Evolutionary conservation across 2,888 invertebrate species (phyloP).

Genomic region (Melieria omissa): DNA sequence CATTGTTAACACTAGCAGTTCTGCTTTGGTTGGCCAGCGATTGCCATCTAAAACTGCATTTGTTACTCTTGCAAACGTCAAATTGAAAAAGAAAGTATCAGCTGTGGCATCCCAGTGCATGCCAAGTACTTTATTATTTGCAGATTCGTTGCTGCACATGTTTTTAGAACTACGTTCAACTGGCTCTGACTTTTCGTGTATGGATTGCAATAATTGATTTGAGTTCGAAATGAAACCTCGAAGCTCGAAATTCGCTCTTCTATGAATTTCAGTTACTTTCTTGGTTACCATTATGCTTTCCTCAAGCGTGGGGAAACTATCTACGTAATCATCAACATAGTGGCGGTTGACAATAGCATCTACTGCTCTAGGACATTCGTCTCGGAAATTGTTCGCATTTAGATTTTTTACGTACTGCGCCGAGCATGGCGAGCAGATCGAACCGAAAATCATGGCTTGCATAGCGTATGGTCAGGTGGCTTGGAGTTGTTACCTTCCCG

Average conservation of each 20-base stretch:
- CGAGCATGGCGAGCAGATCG: constrained; percentile 13
- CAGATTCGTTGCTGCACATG: constrained; percentile 18
- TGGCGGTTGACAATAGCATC: constrained; percentile 31
- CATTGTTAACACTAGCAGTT: constrained; percentile 24
- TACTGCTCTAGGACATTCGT: constrained; percentile 22
- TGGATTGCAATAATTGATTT: constrained; percentile 12
- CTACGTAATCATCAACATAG: constrained; percentile 30
- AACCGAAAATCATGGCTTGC: constrained; percentile 37
- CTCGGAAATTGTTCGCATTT: constrained; percentile 28
- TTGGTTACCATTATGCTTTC: neutral
- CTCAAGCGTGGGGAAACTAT: constrained; percentile 10
- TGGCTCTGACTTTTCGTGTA: neutral
- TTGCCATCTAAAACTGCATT: constrained; percentile 17
- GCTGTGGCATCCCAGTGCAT: constrained; percentile 27
- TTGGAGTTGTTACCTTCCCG: constrained; percentile 27
- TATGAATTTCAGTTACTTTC: constrained; percentile 20
- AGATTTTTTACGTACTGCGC: constrained; percentile 31
- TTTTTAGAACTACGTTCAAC: constrained; percentile 10
- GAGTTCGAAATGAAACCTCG: constrained; percentile 28
- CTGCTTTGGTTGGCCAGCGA: constrained; percentile 33
- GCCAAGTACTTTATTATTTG: constrained; percentile 27
- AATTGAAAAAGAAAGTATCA: constrained; percentile 31
- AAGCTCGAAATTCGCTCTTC: constrained; percentile 18
- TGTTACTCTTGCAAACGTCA: constrained; percentile 33
- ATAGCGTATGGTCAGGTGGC: constrained; percentile 30